phyloP scores from a whole-genome alignment of 2,888 invertebrate species.

The Meganola albula region DNA sequence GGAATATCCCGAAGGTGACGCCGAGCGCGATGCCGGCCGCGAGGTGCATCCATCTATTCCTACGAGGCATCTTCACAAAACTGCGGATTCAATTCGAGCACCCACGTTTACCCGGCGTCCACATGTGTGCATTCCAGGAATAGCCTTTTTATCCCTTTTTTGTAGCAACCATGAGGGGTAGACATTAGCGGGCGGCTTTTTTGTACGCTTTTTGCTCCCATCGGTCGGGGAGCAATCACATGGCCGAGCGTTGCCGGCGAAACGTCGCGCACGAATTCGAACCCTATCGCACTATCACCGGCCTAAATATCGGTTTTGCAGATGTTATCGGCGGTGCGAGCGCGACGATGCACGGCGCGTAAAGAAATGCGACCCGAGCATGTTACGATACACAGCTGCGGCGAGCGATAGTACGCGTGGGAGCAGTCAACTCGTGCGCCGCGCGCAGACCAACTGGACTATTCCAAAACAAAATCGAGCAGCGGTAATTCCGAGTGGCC shows the following conservation, averaged over 20 bases:
- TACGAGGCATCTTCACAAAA: slow-evolving; percentile 63
- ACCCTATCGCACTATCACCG: slow-evolving; percentile 60
- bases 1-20: slow-evolving; percentile 74
- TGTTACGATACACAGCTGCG: slow-evolving; percentile 38
- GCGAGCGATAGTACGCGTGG: slow-evolving; percentile 31
- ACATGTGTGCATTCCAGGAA: slow-evolving; percentile 74
- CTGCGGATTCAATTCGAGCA: slow-evolving; percentile 52
- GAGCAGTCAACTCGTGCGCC: slow-evolving; percentile 54
- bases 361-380: slow-evolving; percentile 58
- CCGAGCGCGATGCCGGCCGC: slow-evolving; percentile 77
- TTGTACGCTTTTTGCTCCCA: slow-evolving; percentile 57
- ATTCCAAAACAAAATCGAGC: slow-evolving; percentile 64
- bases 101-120: slow-evolving; percentile 60
- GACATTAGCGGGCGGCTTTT: slow-evolving; percentile 65
- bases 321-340: slow-evolving; percentile 60
- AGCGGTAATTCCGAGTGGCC: slow-evolving; percentile 65
- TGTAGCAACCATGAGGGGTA: slow-evolving; percentile 58
- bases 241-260: slow-evolving; percentile 46
- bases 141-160: slow-evolving; percentile 70
- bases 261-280: slow-evolving; percentile 53
- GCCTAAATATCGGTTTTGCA: slow-evolving; percentile 67
- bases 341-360: slow-evolving; percentile 54
- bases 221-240: slow-evolving; percentile 61
- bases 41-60: slow-evolving; percentile 72
- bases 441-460: slow-evolving; percentile 57